Evolutionary conservation across 37 sponge, comb jelly and placozoan genomes (phyloP).

Genomic region (Cliona cf. orientalis): DNA sequence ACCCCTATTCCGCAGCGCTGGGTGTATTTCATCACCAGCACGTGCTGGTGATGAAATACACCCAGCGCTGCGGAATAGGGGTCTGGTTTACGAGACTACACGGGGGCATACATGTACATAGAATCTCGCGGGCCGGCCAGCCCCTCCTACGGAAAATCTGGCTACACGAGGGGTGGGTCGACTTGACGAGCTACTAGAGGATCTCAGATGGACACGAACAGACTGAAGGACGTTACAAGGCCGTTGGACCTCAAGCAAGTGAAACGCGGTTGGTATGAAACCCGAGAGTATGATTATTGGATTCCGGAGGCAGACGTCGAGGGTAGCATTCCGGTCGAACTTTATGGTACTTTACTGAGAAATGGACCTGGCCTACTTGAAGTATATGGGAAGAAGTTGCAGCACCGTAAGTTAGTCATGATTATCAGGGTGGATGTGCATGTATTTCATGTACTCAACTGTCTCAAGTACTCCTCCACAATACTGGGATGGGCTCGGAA

Average conservation of each 20-base stretch:
- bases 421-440: too few species aligned
- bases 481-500: too few species aligned
- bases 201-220: background rate
- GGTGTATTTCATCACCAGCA: too few species aligned
- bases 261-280: constrained; percentile 65
- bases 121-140: too few species aligned
- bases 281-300: constrained; percentile 77
- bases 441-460: background rate
- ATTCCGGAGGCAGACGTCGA: constrained; percentile 74
- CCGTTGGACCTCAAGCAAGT: constrained; percentile 43
- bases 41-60: too few species aligned
- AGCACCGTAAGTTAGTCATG: constrained; percentile 85
- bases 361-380: constrained; percentile 90
- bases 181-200: too few species aligned
- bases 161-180: too few species aligned
- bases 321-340: constrained; percentile 62
- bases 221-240: constrained; percentile 30
- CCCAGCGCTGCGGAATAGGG: too few species aligned
- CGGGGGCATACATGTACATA: too few species aligned
- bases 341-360: constrained; percentile 77
- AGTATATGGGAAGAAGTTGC: constrained; percentile 81
- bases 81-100: too few species aligned
- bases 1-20: too few species aligned
- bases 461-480: background rate
- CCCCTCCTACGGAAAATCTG: too few species aligned